A percentile compares a stretch with the other conserved stretches of the same genome.
These are phyloP conservation scores for Homarus gammarus DNA, from an alignment of 2,888 invertebrate genomes.

Conservation along the genomic window DNA sequence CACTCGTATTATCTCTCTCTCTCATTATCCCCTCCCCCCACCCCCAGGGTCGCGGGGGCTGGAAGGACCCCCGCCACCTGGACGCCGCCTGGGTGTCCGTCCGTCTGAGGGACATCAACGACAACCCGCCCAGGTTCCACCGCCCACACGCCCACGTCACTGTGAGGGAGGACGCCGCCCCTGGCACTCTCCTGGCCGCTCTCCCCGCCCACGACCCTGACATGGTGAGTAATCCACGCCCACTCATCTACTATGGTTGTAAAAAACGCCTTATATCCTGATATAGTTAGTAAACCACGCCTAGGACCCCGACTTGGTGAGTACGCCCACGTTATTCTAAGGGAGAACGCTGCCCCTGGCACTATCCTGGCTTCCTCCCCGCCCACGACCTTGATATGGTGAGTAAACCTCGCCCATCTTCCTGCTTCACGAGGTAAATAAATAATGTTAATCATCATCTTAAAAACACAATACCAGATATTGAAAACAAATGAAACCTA, in stretches of 20 bases:
- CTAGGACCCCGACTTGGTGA: no score
- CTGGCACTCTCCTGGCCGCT: slow-evolving; percentile 26
- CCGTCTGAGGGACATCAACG: slow-evolving; percentile 30
- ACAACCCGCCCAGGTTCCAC: slow-evolving; percentile 29
- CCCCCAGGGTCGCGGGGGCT: slow-evolving; percentile 38
- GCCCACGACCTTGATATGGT: slow-evolving; percentile 44
- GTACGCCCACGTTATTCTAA: slow-evolving; percentile 27
- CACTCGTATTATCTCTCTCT: no score
- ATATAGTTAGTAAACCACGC: no score
- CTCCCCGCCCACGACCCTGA: slow-evolving; percentile 43
- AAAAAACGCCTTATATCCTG: no score
- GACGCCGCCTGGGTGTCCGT: slow-evolving; percentile 43
- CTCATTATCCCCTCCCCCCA: no score
- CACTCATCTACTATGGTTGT: neutral
- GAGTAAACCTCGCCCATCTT: neutral
- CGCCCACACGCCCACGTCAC: slow-evolving; percentile 34
- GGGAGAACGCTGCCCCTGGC: slow-evolving; percentile 29
- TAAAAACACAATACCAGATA: no score
- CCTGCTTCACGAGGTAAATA: no score
- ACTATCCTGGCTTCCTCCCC: slow-evolving; percentile 28
- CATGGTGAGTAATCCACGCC: slow-evolving; percentile 21
- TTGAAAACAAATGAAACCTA: no score
- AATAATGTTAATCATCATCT: no score
- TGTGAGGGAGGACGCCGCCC: slow-evolving; percentile 24
- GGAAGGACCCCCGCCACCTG: slow-evolving; percentile 37